These are phyloP conservation scores for Diaperis boleti DNA, from an alignment of 2,888 invertebrate genomes.

Conservation along the genomic window DNA sequence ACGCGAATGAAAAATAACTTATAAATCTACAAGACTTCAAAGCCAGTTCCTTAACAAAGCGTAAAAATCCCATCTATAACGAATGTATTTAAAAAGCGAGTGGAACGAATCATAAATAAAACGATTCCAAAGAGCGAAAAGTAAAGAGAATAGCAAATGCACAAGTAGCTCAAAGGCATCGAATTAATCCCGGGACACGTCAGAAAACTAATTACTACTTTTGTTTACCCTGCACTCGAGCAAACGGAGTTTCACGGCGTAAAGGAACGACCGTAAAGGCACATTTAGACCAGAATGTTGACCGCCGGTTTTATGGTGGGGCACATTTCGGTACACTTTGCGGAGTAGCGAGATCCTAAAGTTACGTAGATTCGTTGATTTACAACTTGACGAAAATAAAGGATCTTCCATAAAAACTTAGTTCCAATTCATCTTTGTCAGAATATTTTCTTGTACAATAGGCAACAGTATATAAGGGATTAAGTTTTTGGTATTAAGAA, in stretches of 20 bases:
- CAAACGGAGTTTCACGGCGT: constrained; percentile 1
- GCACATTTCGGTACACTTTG: no score
- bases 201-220: constrained; percentile 15
- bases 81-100: constrained; percentile 47
- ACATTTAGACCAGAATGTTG: no score
- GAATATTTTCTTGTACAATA: no score
- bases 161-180: constrained; percentile 11
- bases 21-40: constrained; percentile 47
- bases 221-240: constrained; percentile 8
- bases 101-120: constrained; percentile 28
- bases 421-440: no score
- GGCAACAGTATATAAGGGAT: no score
- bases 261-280: constrained; percentile 21
- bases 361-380: no score
- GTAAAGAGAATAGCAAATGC: constrained; percentile 30
- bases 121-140: constrained; percentile 23
- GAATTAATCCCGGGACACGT: constrained; percentile 9
- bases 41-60: constrained; percentile 46
- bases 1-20: constrained; percentile 47
- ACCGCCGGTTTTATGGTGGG: no score
- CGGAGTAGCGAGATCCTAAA: no score
- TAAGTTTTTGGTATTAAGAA: no score
- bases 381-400: no score
- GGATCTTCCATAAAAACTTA: no score
- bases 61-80: constrained; percentile 48